phyloP scores from a whole-genome alignment of 2,113 vertebrate genomes.

The Mirza zaza region DNA sequence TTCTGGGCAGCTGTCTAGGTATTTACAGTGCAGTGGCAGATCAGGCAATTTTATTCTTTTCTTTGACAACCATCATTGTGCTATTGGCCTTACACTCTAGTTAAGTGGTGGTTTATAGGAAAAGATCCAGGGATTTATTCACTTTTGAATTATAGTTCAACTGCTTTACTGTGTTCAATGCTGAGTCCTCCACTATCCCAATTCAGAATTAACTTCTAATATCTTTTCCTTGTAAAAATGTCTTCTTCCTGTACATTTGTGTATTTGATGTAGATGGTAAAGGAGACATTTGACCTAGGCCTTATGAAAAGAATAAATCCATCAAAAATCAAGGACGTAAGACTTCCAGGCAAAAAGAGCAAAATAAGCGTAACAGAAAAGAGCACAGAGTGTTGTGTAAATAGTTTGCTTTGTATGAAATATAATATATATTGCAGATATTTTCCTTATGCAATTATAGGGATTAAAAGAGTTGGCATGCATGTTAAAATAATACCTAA shows the following conservation, averaged over 20 bases:
- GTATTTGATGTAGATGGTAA: neutral
- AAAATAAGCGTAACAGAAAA: neutral
- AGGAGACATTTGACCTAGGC: neutral
- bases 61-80: neutral
- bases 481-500: neutral
- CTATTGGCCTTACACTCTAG: neutral
- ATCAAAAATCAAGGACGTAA: neutral
- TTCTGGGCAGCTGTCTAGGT: neutral
- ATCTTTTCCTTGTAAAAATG: neutral
- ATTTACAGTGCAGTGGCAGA: neutral
- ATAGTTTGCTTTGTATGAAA: neutral
- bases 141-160: neutral
- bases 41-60: neutral
- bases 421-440: neutral
- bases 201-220: neutral
- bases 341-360: neutral
- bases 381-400: neutral
- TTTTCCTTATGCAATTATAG: neutral
- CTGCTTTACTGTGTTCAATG: neutral
- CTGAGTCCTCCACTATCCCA: neutral
- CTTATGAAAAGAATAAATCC: neutral
- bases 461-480: too few species aligned
- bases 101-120: neutral
- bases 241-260: neutral
- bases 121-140: neutral